Evolutionary conservation across 2,113 vertebrate genomes (phyloP), one percentile per base, ranked within the genome.

Genomic region (Pleuronectes platessa): DNA sequence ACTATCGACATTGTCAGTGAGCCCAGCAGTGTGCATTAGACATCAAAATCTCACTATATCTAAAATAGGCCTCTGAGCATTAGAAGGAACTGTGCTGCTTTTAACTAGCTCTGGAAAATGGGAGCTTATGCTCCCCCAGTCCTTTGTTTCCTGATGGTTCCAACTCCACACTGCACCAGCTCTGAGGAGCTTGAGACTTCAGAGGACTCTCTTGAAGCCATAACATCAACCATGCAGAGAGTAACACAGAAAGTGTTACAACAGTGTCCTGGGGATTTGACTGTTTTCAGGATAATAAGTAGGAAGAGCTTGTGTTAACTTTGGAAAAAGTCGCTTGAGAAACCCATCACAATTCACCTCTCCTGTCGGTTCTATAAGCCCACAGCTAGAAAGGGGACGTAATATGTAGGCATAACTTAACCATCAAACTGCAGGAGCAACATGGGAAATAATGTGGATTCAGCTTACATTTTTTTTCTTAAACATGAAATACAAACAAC

Each of bases 131-230:
- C 83, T 92, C 90, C 83, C 86, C 75, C 72, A 40, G 72, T 89
- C 79, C 91, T 93, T 94, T 93, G 89, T 92, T 89, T 92, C 88
- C 85, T 86, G 87, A 92, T 91, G 88, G 89, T 87, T 88, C 85
- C 80, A 82, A 68, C 86, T 83, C 90, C 78, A 74, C 81, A 74
- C 88, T 88, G 89, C 90, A 88, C 79, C 83, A 86, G 85, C 90
- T 90, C 85, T 87, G 91, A 92, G 86, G 88, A 90, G 84, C 83
- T 76, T 14, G 76, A 68, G 90, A 93, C 93, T 94, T 94, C 93
- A 93, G 81, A 93, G 79, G 65, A 74, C 55, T 78, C 81, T 90
- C 90, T 91, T 92, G 90, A 93, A 94, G 92, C 88, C 85, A 69
- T 63, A 91, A 90, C 92, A 93, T 95, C 92, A 94, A 92, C 90